These are phyloP conservation scores for Hydropsyche tenuis DNA, from an alignment of 1,140 invertebrate species.

Conservation along the genomic window DNA sequence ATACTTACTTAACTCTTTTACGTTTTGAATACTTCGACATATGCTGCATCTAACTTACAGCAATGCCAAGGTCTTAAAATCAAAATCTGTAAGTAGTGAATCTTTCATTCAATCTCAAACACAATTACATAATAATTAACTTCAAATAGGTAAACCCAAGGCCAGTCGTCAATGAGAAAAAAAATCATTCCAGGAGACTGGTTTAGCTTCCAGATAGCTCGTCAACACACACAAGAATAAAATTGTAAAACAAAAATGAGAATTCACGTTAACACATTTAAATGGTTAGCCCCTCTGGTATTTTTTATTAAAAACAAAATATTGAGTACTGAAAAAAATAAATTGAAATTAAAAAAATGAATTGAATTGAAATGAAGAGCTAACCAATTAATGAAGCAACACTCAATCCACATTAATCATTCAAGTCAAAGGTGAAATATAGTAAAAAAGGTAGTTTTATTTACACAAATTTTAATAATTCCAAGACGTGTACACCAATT, in stretches of 20 bases:
- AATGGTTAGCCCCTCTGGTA: constrained; percentile 3
- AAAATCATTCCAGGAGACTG: constrained; percentile 16
- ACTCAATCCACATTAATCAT: constrained; percentile 27
- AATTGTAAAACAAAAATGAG: constrained; percentile 15
- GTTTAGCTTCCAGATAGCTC: neutral
- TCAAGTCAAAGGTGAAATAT: constrained; percentile 36
- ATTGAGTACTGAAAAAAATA: neutral
- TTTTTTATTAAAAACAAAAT: neutral
- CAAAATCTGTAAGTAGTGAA: too few species aligned
- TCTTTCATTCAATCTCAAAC: too few species aligned
- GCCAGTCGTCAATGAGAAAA: constrained; percentile 21
- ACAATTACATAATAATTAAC: neutral
- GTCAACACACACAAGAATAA: constrained; percentile 5
- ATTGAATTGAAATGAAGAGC: neutral
- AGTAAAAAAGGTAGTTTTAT: constrained; percentile 44
- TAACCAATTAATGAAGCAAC: constrained; percentile 27
- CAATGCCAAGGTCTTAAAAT: neutral
- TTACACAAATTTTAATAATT: constrained; percentile 51
- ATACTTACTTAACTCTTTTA: too few species aligned
- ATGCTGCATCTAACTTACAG: neutral
- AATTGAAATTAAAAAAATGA: neutral
- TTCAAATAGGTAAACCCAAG: constrained; percentile 1
- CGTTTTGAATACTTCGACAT: neutral
- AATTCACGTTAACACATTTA: constrained; percentile 18
- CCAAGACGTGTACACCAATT: constrained; percentile 50